Base-by-base conservation (phyloP, 2,888 invertebrate species). In the Blastobasis adustella region DNA sequence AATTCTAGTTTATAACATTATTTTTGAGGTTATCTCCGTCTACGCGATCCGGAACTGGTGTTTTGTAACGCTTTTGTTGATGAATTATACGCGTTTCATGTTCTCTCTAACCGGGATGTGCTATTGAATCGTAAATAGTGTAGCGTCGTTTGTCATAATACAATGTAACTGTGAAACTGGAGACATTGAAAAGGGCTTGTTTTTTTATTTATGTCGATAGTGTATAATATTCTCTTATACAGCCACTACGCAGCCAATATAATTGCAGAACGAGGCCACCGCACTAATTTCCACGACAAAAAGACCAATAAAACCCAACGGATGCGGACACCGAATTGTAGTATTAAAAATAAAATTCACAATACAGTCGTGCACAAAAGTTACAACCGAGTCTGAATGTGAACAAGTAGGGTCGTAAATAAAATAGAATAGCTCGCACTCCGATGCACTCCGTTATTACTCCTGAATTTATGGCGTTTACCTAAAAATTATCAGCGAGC, bases 401-500 rank as follows among this genome's bases (percentile, higher is more conserved):
- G 82, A 84, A 81, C 82, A 80, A 86, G 86, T 85, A 80, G 76
- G 78, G 80, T 82, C 84, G 78, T 87, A 86, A 86, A 87, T 84
- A 86, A 84, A 83, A 81, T 70, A 67, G 79, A 82, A 84, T 81
- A 84, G 83, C 84, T 74, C 79, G 72, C 73, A 68, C 71, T 69
- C 75, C 77, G 78, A 81, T 77, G 75, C 75, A 68, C 72, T 77
- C 78, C 77, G 79, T 80, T 82, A 80, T 82, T 82, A 76, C 72
- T 72, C 70, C 67, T 66, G 71, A 79, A 82, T 83, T 82, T 82
- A 83, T 81, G 70, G 76, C 75, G 72, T 79, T 79, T 77, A 71
- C 78, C 75, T 72, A 80, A 82, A 82, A 82, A 80, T 79, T 80
- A 78, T 77, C 74, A 73, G 76, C 74, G 69, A 71, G 69, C 63